phyloP scores from a whole-genome alignment of 2,888 invertebrate genomes.

The Osmoderma eremita region DNA sequence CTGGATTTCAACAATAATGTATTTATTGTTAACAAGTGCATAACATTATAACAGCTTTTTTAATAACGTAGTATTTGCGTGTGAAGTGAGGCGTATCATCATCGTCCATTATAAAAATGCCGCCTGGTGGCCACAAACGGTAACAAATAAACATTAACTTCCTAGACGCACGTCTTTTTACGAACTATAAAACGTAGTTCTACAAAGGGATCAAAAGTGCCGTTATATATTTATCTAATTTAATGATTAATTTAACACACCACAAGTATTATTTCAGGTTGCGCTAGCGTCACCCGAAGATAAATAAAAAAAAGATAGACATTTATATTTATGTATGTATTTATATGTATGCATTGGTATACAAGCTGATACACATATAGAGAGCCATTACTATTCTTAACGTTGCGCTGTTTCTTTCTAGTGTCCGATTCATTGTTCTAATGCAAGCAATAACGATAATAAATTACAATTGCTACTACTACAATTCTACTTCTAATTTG shows the following conservation, averaged over 20 bases:
- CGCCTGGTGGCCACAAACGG: slow-evolving; percentile 48
- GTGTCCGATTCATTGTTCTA: no score
- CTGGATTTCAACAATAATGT: neutral
- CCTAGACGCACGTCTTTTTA: slow-evolving; percentile 49
- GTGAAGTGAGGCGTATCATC: slow-evolving; percentile 15
- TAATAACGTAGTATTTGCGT: slow-evolving; percentile 21
- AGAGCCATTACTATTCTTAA: no score
- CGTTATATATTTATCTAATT: slow-evolving; percentile 56
- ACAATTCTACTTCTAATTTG: no score
- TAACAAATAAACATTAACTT: slow-evolving; percentile 52
- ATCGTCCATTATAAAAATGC: slow-evolving; percentile 32
- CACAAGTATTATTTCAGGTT: slow-evolving; percentile 53
- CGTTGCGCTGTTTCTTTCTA: no score
- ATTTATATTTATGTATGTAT: slow-evolving; percentile 28
- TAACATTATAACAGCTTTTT: slow-evolving; percentile 6
- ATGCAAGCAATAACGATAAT: no score
- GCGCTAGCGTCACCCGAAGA: slow-evolving; percentile 32
- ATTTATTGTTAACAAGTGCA: neutral
- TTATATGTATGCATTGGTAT: neutral
- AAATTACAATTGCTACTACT: no score
- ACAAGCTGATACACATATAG: no score
- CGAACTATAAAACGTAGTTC: slow-evolving; percentile 52
- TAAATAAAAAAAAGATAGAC: slow-evolving; percentile 32
- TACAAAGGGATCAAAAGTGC: slow-evolving; percentile 55
- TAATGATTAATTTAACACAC: slow-evolving; percentile 53